Conservation (phyloP, 2,797 vertebrate species). For the Trachops cirrhosus region DNA sequence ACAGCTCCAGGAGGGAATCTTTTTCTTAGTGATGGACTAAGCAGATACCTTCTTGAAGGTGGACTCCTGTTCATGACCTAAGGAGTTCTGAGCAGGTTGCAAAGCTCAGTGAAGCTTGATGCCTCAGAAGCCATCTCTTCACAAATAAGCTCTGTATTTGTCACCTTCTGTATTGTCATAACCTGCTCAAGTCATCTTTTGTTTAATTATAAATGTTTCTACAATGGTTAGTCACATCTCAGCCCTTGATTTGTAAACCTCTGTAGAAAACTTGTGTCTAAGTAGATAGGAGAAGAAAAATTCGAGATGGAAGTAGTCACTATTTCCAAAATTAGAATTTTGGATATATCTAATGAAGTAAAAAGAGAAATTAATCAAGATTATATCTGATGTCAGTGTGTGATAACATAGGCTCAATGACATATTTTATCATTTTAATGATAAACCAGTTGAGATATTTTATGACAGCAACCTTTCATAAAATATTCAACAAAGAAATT, state of each 20-base stretch:
- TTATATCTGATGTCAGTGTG: neutral
- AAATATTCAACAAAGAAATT: neutral
- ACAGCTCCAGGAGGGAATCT: neutral
- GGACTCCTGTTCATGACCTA: neutral
- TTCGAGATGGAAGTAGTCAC: neutral
- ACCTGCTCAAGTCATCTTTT: neutral
- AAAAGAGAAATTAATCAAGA: neutral
- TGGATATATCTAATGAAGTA: neutral
- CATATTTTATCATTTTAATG: slow-evolving; percentile 13
- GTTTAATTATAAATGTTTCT: neutral
- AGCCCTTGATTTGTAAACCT: neutral
- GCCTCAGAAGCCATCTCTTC: neutral
- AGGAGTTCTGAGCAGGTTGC: neutral
- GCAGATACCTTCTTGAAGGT: neutral
- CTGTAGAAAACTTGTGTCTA: neutral
- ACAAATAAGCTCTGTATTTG: neutral
- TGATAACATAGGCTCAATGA: neutral
- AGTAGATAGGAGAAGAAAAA: neutral
- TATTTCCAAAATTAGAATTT: slow-evolving; percentile 30
- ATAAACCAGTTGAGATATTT: neutral
- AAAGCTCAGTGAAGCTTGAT: neutral
- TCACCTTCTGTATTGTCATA: neutral
- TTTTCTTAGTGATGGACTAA: neutral
- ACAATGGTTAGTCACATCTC: neutral
- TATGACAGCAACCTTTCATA: neutral